Evolutionary conservation across 1,140 invertebrate species (phyloP).

Genomic region (Helicorthomorpha holstii): DNA sequence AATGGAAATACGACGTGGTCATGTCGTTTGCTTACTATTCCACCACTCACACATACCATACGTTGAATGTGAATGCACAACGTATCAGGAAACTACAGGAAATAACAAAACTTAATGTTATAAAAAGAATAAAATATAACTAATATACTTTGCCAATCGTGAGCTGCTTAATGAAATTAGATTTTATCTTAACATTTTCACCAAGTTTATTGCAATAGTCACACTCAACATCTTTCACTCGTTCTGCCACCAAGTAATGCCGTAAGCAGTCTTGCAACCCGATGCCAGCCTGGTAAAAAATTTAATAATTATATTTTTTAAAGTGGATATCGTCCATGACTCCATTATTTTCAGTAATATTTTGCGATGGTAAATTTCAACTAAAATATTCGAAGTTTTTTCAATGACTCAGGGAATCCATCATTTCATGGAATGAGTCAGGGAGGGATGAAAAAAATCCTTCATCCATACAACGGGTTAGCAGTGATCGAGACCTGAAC

Average conservation of each 20-base stretch:
- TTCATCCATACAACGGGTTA: too few relatives aligned
- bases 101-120: conserved; percentile 4
- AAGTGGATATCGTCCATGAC: too few relatives aligned
- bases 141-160: conserved; percentile 60
- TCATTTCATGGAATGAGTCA: too few relatives aligned
- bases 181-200: conserved; percentile 16
- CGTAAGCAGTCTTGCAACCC: conserved; percentile 53
- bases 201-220: conserved; percentile 42
- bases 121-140: not conserved
- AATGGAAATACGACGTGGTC: conserved; percentile 77
- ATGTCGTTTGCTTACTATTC: conserved; percentile 54
- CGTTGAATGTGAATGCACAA: conserved; percentile 74
- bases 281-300: too few relatives aligned
- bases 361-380: too few relatives aligned
- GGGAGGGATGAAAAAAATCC: too few relatives aligned
- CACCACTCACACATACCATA: conserved; percentile 60
- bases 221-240: conserved; percentile 66
- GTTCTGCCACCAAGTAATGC: conserved; percentile 64
- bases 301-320: too few relatives aligned
- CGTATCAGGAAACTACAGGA: conserved; percentile 10
- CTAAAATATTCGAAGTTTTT: too few relatives aligned
- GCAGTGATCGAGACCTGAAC: too few relatives aligned
- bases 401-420: too few relatives aligned
- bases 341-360: too few relatives aligned
- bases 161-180: conserved; percentile 55